Evolutionary conservation across 2,113 vertebrate genomes (phyloP).

Genomic region (Empidonax alnorum): DNA sequence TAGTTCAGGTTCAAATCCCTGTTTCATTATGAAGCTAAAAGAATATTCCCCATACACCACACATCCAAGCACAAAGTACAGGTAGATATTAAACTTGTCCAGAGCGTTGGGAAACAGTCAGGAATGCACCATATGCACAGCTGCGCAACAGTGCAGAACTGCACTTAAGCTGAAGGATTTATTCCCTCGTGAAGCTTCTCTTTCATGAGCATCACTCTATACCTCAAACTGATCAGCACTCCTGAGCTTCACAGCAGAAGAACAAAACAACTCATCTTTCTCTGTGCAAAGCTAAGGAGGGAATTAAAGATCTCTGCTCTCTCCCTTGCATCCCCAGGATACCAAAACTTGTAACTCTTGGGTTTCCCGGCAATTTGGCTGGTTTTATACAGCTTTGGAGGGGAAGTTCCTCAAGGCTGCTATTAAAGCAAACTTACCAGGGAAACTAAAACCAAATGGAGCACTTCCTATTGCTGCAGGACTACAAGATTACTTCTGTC

Average conservation of each 20-base stretch:
- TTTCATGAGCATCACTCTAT: neutral
- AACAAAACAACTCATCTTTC: neutral
- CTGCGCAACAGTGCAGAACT: neutral
- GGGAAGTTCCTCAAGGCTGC: neutral
- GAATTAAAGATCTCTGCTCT: neutral
- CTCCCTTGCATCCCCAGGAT: neutral
- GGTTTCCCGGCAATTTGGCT: neutral
- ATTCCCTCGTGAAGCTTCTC: neutral
- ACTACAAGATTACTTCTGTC: neutral
- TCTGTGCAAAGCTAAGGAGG: neutral
- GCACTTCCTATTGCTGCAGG: neutral
- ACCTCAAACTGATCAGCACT: neutral
- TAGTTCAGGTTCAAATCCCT: conserved; percentile 1
- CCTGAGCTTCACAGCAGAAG: neutral
- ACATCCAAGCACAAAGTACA: neutral
- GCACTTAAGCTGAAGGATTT: neutral
- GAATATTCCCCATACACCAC: neutral
- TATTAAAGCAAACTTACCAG: neutral
- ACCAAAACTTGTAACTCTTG: neutral
- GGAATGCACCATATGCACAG: neutral
- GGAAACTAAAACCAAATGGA: neutral
- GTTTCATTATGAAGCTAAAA: neutral
- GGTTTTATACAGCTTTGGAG: neutral
- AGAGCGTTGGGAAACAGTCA: neutral
- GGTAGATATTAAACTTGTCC: neutral